A percentile compares a stretch with the other conserved stretches of the same genome.
Evolutionary conservation across 2,888 invertebrate species (phyloP).

Genomic region (Scaptomyza polygonia): DNA sequence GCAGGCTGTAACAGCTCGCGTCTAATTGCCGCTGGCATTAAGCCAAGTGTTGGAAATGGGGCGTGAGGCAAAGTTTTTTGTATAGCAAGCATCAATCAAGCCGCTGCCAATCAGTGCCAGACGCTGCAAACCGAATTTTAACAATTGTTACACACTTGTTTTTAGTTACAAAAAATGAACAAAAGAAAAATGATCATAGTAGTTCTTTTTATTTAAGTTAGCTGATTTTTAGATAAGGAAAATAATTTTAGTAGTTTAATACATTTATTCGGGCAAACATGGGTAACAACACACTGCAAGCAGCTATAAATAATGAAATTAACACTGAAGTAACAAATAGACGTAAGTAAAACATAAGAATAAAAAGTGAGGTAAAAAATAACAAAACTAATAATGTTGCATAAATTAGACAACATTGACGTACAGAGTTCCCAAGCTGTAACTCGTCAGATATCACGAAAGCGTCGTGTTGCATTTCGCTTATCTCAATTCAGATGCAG

Average conservation of each 20-base stretch:
- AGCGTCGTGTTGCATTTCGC: neutral
- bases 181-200: neutral
- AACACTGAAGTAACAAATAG: no score
- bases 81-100: slow-evolving; percentile 48
- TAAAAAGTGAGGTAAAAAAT: neutral
- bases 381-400: neutral
- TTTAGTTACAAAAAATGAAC: neutral
- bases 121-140: neutral
- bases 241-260: neutral
- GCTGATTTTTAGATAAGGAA: neutral
- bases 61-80: slow-evolving; percentile 7
- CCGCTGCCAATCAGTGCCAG: slow-evolving; percentile 51
- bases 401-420: neutral
- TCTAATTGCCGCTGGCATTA: slow-evolving; percentile 71
- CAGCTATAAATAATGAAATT: neutral
- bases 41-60: slow-evolving; percentile 48
- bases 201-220: neutral
- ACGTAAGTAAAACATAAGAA: neutral
- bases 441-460: neutral
- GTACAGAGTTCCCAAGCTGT: no score
- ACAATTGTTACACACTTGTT: neutral
- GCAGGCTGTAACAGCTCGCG: slow-evolving; percentile 35
- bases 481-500: slow-evolving; percentile 36
- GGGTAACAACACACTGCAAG: neutral
- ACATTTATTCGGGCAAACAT: neutral